Conservation (phyloP, 2,888 invertebrate species). For the Tenodera sinensis region DNA sequence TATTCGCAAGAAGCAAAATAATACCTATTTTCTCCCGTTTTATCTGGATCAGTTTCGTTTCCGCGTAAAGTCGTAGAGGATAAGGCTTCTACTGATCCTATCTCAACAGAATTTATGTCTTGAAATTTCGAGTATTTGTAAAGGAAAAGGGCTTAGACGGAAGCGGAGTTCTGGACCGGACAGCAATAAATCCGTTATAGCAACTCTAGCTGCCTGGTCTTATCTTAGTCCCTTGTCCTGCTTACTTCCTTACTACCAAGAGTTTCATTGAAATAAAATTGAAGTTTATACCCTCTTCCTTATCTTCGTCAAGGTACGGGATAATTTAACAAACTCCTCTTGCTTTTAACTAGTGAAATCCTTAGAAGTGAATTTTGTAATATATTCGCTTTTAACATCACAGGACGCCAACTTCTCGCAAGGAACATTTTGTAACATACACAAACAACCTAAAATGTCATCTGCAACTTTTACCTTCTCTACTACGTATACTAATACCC, state of each 20-base stretch:
- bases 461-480: no score
- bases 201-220: not conserved
- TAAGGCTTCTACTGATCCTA: not conserved
- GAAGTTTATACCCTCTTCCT: not conserved
- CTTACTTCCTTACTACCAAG: not conserved
- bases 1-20: not conserved
- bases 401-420: no score
- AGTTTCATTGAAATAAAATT: not conserved
- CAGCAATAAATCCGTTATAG: not conserved
- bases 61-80: not conserved
- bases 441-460: no score
- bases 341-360: not conserved
- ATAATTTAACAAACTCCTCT: not conserved
- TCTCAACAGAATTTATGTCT: not conserved
- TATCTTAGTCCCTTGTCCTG: not conserved
- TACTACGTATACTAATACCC: no score
- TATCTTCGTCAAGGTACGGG: not conserved
- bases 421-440: no score
- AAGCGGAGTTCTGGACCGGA: not conserved
- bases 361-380: no score
- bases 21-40: not conserved
- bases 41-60: not conserved
- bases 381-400: no score
- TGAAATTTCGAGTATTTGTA: not conserved
- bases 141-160: not conserved